phyloP scores from a whole-genome alignment of 2,113 vertebrate genomes.

The Seriola dumerili region DNA sequence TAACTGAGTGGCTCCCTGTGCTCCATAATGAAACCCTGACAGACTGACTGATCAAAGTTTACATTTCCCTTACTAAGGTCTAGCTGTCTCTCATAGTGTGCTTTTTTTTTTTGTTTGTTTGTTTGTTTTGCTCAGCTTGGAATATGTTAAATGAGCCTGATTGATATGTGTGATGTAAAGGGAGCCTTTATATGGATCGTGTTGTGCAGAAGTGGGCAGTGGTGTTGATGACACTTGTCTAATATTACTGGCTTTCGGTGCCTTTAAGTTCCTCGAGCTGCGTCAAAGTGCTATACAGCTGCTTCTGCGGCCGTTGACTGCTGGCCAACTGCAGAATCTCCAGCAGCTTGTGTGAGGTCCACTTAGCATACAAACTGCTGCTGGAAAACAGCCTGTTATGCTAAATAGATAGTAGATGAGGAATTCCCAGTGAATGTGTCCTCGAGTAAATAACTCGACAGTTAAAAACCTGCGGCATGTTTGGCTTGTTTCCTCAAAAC shows the following conservation, averaged over 20 bases:
- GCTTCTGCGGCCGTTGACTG: slow-evolving; percentile 45
- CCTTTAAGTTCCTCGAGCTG: slow-evolving; percentile 30
- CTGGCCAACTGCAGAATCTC: slow-evolving; percentile 36
- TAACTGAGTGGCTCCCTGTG: too few relatives aligned
- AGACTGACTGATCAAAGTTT: too few relatives aligned
- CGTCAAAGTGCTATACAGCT: slow-evolving; percentile 10
- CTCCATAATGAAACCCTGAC: too few relatives aligned
- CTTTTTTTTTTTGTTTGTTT: too few relatives aligned
- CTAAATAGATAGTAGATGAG: slow-evolving; percentile 36
- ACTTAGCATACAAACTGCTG: slow-evolving; percentile 37
- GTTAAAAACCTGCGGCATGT: slow-evolving; percentile 3
- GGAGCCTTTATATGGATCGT: not conserved
- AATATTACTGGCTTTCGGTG: slow-evolving; percentile 7
- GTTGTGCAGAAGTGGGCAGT: slow-evolving; percentile 2
- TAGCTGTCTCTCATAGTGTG: too few relatives aligned
- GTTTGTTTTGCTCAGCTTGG: too few relatives aligned
- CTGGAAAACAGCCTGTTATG: slow-evolving; percentile 49
- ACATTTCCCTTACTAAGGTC: too few relatives aligned
- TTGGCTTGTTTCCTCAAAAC: slow-evolving; percentile 4
- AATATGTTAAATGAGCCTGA: not conserved
- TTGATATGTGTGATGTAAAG: not conserved
- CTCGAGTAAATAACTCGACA: slow-evolving; percentile 5
- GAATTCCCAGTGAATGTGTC: slow-evolving; percentile 6
- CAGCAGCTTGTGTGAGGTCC: slow-evolving; percentile 51
- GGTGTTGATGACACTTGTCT: slow-evolving; percentile 22